Evolutionary conservation across 1,140 invertebrate species (phyloP).

Genomic region (Brachionus plicatilis): DNA sequence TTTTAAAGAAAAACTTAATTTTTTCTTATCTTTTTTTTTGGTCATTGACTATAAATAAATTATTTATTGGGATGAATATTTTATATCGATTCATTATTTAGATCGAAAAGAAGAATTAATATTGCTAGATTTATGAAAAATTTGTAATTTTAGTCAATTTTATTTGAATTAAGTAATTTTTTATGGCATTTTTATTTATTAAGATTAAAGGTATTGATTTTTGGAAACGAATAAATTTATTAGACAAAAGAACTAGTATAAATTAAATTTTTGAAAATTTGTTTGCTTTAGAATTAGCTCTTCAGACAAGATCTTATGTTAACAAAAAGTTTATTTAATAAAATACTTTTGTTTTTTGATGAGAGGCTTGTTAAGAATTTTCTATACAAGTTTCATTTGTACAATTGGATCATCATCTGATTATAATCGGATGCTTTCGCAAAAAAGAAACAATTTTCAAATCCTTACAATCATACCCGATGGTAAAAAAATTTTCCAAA

Average conservation of each 20-base stretch:
- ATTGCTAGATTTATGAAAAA: too few species aligned
- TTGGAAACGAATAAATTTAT: background rate
- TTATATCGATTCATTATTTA: too few species aligned
- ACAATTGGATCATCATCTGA: background rate
- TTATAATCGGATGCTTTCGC: background rate
- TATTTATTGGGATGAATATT: too few species aligned
- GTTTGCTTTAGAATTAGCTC: background rate
- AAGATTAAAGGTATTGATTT: background rate
- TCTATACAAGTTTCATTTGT: background rate
- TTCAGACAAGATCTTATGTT: background rate
- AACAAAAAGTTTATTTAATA: background rate
- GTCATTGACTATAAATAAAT: too few species aligned
- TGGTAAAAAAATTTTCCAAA: background rate
- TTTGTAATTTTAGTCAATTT: too few species aligned
- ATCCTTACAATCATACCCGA: background rate
- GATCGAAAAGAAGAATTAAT: too few species aligned
- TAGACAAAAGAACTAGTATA: background rate
- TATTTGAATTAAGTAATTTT: background rate
- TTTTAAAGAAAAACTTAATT: background rate
- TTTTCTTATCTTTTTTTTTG: too few species aligned
- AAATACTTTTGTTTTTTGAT: background rate
- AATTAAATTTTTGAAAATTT: background rate
- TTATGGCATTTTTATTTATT: background rate
- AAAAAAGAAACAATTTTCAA: background rate
- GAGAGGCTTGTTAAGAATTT: background rate